A percentile compares a stretch with the other conserved stretches of the same genome.
phyloP scores from a whole-genome alignment of 2,797 vertebrate species.

The Sebastes taczanowskii region DNA sequence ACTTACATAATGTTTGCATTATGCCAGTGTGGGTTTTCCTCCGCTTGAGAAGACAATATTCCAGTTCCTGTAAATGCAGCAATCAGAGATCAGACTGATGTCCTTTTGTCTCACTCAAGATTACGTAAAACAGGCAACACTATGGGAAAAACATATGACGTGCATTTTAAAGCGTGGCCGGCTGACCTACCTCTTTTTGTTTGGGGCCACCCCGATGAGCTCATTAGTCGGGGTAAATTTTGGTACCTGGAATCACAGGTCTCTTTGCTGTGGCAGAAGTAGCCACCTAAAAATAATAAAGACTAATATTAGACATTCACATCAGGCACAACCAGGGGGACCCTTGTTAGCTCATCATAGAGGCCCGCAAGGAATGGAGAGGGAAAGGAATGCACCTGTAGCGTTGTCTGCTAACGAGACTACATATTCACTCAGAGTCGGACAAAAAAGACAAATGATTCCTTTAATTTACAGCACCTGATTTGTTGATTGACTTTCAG shows the following conservation, averaged over 20 bases:
- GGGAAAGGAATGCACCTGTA: conserved; percentile 57
- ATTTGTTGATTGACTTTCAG: not conserved
- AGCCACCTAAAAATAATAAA: conserved; percentile 83
- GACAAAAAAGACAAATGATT: not conserved
- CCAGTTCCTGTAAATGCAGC: conserved; percentile 80
- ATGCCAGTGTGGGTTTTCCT: conserved; percentile 88
- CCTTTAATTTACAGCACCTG: not conserved
- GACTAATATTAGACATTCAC: conserved; percentile 68
- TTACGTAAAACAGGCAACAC: not conserved
- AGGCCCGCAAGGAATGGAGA: conserved; percentile 58
- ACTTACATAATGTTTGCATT: conserved; percentile 88
- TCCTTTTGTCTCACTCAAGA: not conserved
- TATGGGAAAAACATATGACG: not conserved
- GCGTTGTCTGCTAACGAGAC: conserved; percentile 12
- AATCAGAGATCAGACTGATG: conserved; percentile 28
- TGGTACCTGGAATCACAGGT: conserved; percentile 87
- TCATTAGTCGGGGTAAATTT: conserved; percentile 87
- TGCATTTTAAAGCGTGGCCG: conserved; percentile 16
- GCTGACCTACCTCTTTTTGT: conserved; percentile 81
- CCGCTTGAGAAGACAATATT: conserved; percentile 83
- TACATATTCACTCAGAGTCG: not conserved
- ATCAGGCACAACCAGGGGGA: conserved; percentile 45
- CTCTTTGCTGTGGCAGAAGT: conserved; percentile 88
- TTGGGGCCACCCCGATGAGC: conserved; percentile 83
- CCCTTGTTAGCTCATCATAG: conserved; percentile 49